Base-by-base conservation (phyloP, 1,140 invertebrate species). In the Delia radicum region DNA sequence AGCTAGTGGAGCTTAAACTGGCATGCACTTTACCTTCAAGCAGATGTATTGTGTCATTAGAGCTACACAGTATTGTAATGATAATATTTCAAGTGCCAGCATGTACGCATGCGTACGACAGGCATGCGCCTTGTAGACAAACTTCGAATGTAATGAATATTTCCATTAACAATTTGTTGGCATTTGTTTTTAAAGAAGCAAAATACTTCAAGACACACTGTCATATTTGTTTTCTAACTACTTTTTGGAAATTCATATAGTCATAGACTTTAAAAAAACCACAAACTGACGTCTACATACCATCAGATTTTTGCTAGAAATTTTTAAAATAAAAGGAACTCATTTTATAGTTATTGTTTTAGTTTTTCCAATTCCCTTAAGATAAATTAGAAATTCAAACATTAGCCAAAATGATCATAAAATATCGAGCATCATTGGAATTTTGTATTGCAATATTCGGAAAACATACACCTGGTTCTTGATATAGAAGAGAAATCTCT, bases 371-470 rank as follows among this genome's bases (percentile, higher is more conserved):
- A 28, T 29, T 65, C 62, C 62, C 62, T 28, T 28, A 24, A 33
- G 29, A 69, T 33, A 69, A 31, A 69, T 69, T 69, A 37, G 65
- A 69, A 69, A 69, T 69, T 31, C 65, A 69, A 69, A 15, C 29
- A 69, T 69, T 69, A 69, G 29, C n/a, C 65, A 69, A 69, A 69
- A 69, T 69, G 65, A 69, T 37, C 65, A 69, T 37, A 69, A 69
- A 69, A 24, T 33, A 33, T 37, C 33, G 21, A 69, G 7, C 21
- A 69, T 21, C 18, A 33, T 37, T 21, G 33, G 24, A 67, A 31
- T 31, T 8, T 31, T 29, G 18, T 7, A 63, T 67, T 67, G 18
- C 15, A 67, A 33, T 69, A 21, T 69, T 28, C 29, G 18, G 48
- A 21, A 55, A 55, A 21, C n/a, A 24, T 7, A 21, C 48, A 55